Base-by-base conservation (phyloP, 2,888 invertebrate genomes). In the Catocala sponsa region DNA sequence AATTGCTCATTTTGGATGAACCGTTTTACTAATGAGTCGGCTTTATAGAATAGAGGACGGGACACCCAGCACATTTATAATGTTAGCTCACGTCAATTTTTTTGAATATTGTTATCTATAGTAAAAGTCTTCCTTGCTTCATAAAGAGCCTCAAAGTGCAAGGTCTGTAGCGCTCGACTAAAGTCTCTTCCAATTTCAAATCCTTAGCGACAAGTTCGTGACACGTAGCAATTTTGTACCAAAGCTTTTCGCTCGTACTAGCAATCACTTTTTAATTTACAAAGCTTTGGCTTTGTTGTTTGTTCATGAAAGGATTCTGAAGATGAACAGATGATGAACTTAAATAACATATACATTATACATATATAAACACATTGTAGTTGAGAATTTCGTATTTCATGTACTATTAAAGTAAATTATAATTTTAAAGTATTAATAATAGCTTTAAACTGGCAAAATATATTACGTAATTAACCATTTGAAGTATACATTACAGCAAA, bases 21-120 rank as follows among this genome's bases (percentile, higher is more conserved):
- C 82, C 85, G 86, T 84, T 88, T 86, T 77, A 76, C 80, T 87
- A 88, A 86, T 85, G 86, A 87, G 83, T 59, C 71, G 73, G 77
- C 64, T 59, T 70, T 70, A 70, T 73, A 72, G 74, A 70, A 65
- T 64, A 60, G 59, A 55, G 58, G 55, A 55, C 60, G 63, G 55
- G 55, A 59, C 68, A 68, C 68, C 63, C 61, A 63, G 70, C 59
- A 48, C 63, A 67, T 72, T 69, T 67, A 59, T 71, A 59, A 63
- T n/a, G 6, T 5, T 38, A 41, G 32, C n/a, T n/a, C 46, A 13
- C 13, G 55, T 48, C n/a, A 32, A 32, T 6, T 48, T 33, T 48
- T 48, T 48, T 15, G 46, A 46, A 46, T 46, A 25, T 25, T 46
- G 5, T 13, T 46, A 46, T 9, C 5, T 46, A 4, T 44, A 15